Conservation (phyloP, 1,140 invertebrate genomes). For the Caenorhabditis inopinata region DNA sequence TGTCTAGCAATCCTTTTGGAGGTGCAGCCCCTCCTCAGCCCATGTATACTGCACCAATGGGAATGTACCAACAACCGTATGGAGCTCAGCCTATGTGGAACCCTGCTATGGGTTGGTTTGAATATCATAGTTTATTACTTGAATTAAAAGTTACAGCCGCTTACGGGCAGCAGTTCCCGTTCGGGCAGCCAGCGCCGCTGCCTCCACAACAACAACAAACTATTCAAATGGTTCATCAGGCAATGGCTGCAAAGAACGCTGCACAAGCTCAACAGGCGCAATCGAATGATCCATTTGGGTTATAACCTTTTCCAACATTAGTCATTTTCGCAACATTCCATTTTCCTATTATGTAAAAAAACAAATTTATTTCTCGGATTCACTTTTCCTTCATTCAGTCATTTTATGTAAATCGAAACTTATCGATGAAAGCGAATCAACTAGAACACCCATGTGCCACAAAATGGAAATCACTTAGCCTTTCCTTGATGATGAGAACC, state of each 20-base stretch:
- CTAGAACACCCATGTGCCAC: constrained; percentile 1
- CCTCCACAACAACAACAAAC: constrained; percentile 8
- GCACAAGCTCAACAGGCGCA: constrained; percentile 8
- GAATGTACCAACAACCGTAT: constrained; percentile 41
- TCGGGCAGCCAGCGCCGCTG: neutral
- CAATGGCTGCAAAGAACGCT: constrained; percentile 7
- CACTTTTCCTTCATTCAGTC: neutral
- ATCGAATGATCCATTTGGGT: neutral
- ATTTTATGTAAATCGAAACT: too few species aligned
- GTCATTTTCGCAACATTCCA: too few species aligned
- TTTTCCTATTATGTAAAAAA: too few species aligned
- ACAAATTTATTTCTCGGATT: too few species aligned
- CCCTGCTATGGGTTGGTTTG: neutral
- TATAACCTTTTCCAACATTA: neutral
- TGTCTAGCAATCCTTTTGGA: constrained; percentile 36
- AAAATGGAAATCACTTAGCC: neutral
- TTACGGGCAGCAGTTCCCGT: constrained; percentile 24
- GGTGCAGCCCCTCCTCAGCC: constrained; percentile 33
- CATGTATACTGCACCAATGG: constrained; percentile 36
- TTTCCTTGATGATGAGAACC: too few species aligned
- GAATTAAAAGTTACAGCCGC: neutral
- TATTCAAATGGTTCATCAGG: constrained; percentile 13
- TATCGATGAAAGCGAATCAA: too few species aligned
- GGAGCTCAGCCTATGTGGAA: constrained; percentile 34
- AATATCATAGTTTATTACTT: neutral